Base-by-base conservation (phyloP, 2,113 vertebrate species). In the Callipepla squamata region DNA sequence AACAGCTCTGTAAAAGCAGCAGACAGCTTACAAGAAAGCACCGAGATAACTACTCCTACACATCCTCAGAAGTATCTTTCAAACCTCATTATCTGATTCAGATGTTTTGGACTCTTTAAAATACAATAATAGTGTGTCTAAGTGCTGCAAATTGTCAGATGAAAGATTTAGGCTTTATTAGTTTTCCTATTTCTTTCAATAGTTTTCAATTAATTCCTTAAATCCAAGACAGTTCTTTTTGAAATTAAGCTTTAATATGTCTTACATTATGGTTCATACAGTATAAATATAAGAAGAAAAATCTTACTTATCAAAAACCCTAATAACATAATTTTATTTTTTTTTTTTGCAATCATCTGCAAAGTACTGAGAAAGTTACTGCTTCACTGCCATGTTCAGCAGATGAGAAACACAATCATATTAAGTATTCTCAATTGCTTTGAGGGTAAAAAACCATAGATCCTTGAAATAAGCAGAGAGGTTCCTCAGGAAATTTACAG, bases 41-140 rank as follows among this genome's bases (percentile, higher is more conserved):
- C 50, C 84, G 62, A 90, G 63, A 85, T 73, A 92, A 93, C 93
- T 92, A 85, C 70, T 65, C 10, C 70, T 89, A 85, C 90, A 94
- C 32, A 79, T 58, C 93, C 93, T 69, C 78, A 69, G 63, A 69
- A 55, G 67, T 76, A 32, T 66, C 89, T 95, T 92, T 81, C 69
- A 92, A 79, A 82, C 48, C 34, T 92, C 53, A 53, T 85, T 87
- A 91, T 79, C 74, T 92, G 84, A 92, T 79, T 81, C 30, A 58
- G 73, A 75, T 69, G 53, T 28, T 85, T 92, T 69, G 91, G 57
- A 74, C 40, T 69, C 62, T 85, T 80, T 59, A 59, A 93, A 91
- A 87, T 13, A 70, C 32, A 42, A 50, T 83, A 78, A 88, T 70
- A 55, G 88, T 17, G 50, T 11, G 80, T 50, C 45, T 62, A 88